A percentile compares a stretch with the other conserved stretches of the same genome.
Evolutionary conservation across 2,113 vertebrate genomes (phyloP).

Genomic region (Ptilonorhynchus violaceus): DNA sequence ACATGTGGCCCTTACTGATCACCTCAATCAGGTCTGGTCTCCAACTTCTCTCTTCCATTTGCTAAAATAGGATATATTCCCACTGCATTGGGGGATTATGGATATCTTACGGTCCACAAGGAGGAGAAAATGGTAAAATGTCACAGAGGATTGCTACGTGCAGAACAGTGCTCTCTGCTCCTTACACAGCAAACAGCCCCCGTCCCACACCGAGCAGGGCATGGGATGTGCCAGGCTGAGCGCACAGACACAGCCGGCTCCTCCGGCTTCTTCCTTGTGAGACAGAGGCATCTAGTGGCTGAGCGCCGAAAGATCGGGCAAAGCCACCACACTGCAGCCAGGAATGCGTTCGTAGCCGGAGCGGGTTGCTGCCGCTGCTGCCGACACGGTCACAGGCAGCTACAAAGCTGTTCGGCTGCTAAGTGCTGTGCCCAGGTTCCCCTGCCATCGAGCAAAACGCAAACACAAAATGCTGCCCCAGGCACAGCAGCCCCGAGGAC

Average conservation of each 20-base stretch:
- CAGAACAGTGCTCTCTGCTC: background rate
- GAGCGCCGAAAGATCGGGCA: background rate
- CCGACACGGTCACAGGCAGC: background rate
- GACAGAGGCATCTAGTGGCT: slow-evolving; percentile 31
- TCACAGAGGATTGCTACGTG: background rate
- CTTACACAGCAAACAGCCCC: background rate
- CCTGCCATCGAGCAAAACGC: background rate
- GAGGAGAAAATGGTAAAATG: background rate
- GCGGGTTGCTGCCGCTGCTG: background rate
- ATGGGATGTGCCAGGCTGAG: fast-evolving
- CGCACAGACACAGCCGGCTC: background rate
- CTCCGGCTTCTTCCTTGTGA: background rate
- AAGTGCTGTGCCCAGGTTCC: background rate
- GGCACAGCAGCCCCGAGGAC: background rate
- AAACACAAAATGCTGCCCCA: background rate
- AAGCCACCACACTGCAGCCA: background rate
- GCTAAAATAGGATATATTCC: background rate
- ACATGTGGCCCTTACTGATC: background rate
- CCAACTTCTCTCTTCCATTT: background rate
- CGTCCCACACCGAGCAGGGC: fast-evolving
- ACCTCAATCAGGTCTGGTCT: background rate
- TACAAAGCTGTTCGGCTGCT: background rate
- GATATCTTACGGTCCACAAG: fast-evolving
- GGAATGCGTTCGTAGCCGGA: fast-evolving
- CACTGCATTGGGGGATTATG: background rate